Evolutionary conservation across 1,140 invertebrate genomes (phyloP).

Genomic region (Megathymus violae): DNA sequence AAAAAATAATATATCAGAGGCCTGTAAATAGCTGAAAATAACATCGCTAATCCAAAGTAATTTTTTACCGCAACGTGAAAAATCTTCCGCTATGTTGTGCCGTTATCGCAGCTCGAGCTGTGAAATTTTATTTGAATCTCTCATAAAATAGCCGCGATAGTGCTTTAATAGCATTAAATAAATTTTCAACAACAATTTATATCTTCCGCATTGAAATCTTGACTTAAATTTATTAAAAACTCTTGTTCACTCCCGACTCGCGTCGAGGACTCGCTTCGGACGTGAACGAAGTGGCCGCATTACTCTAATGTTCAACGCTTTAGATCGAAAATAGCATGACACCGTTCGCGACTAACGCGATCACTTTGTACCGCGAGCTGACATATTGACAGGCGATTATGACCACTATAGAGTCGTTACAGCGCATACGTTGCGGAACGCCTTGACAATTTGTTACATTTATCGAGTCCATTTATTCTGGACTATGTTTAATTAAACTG

Average conservation of each 20-base stretch:
- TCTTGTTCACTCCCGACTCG: slow-evolving; percentile 46
- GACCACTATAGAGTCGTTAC: slow-evolving; percentile 60
- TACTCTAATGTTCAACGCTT: slow-evolving; percentile 67
- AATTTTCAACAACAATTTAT: slow-evolving; percentile 39
- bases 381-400: slow-evolving; percentile 69
- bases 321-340: slow-evolving; percentile 63
- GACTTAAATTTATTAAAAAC: slow-evolving; percentile 41
- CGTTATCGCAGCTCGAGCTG: background rate
- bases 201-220: slow-evolving; percentile 19
- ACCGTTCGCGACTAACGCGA: slow-evolving; percentile 47
- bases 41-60: background rate
- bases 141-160: slow-evolving; percentile 4
- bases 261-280: slow-evolving; percentile 61
- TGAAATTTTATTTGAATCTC: background rate
- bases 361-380: slow-evolving; percentile 53
- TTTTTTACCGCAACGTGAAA: background rate
- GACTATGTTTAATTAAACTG: slow-evolving; percentile 34
- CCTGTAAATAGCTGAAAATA: slow-evolving; percentile 20
- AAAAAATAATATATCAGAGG: slow-evolving; percentile 23
- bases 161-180: slow-evolving; percentile 8
- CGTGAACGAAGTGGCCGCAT: slow-evolving; percentile 64
- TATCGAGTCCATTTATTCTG: slow-evolving; percentile 52
- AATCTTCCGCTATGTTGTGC: background rate
- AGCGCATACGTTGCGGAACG: slow-evolving; percentile 30
- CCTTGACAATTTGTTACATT: slow-evolving; percentile 55